A percentile compares a stretch with the other conserved stretches of the same genome.
Conservation (phyloP, 2,113 vertebrate species). For the Chaenogobius annularis region DNA sequence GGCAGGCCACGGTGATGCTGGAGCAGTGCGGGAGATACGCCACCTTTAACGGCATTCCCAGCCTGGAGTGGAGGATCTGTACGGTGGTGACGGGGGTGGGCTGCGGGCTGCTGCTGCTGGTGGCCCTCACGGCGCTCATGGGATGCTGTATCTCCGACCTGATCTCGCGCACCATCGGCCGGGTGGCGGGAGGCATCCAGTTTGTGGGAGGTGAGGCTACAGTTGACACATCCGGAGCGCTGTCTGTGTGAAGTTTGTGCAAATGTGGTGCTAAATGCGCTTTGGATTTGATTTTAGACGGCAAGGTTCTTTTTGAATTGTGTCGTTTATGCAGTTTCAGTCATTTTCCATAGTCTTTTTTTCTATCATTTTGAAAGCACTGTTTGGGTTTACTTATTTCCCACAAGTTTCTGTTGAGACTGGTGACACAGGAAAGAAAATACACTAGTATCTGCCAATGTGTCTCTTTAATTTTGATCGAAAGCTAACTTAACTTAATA, state of each 20-base stretch:
- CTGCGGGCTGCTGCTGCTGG: slow-evolving; percentile 92
- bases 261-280: neutral
- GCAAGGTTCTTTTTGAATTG: neutral
- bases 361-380: too few relatives aligned
- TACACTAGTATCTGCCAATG: neutral
- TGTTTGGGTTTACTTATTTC: neutral
- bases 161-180: slow-evolving; percentile 94
- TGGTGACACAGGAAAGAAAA: neutral
- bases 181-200: slow-evolving; percentile 94
- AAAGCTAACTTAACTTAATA: neutral
- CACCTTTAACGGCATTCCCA: slow-evolving; percentile 93
- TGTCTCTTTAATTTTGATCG: neutral
- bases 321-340: neutral
- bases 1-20: slow-evolving; percentile 92
- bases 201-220: slow-evolving; percentile 90
- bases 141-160: slow-evolving; percentile 96
- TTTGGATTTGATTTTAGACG: neutral
- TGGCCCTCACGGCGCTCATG: slow-evolving; percentile 93
- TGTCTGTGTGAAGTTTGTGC: neutral
- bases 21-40: slow-evolving; percentile 97
- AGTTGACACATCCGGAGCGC: too few relatives aligned
- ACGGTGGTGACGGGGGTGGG: slow-evolving; percentile 92
- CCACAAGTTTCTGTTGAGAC: neutral
- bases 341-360: neutral
- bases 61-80: slow-evolving; percentile 92